A percentile compares a stretch with the other conserved stretches of the same genome.
Evolutionary conservation across 2,888 invertebrate genomes (phyloP).

Genomic region (Apodemia mormo): DNA sequence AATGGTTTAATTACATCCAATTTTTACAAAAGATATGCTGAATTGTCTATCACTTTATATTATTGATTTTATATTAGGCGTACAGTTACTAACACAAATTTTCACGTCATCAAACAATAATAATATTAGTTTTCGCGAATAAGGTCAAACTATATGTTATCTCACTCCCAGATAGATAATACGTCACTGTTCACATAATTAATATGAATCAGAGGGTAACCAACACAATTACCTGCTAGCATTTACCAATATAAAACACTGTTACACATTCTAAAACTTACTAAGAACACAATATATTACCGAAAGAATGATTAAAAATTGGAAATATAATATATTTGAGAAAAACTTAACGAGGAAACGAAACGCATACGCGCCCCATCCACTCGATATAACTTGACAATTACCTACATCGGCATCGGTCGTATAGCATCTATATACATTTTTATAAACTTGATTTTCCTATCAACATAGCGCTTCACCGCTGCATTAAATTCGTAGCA

Average conservation of each 20-base stretch:
- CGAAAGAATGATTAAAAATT: slow-evolving; percentile 46
- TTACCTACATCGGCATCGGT: not conserved
- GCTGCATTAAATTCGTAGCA: slow-evolving; percentile 29
- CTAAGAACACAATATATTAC: slow-evolving; percentile 23
- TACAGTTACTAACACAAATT: slow-evolving; percentile 44
- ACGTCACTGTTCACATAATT: slow-evolving; percentile 77
- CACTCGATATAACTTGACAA: slow-evolving; percentile 63
- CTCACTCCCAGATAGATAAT: slow-evolving; percentile 64
- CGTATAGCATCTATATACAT: slow-evolving; percentile 11
- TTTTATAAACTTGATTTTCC: slow-evolving; percentile 44
- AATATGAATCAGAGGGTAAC: slow-evolving; percentile 70
- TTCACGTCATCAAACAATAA: slow-evolving; percentile 37
- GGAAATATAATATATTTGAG: slow-evolving; percentile 44
- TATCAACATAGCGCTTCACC: slow-evolving; percentile 45
- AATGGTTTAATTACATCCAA: not conserved
- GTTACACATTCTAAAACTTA: slow-evolving; percentile 26
- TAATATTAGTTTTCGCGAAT: slow-evolving; percentile 46
- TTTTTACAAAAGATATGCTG: slow-evolving; percentile 7
- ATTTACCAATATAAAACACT: slow-evolving; percentile 38
- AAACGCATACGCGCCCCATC: slow-evolving; percentile 52
- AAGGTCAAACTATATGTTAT: slow-evolving; percentile 66
- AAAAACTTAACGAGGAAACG: slow-evolving; percentile 40
- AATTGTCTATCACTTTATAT: slow-evolving; percentile 24
- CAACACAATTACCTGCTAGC: slow-evolving; percentile 49
- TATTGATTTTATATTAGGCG: slow-evolving; percentile 70